Evolutionary conservation across 2,113 vertebrate genomes (phyloP).

Genomic region (Podarcis raffonei): DNA sequence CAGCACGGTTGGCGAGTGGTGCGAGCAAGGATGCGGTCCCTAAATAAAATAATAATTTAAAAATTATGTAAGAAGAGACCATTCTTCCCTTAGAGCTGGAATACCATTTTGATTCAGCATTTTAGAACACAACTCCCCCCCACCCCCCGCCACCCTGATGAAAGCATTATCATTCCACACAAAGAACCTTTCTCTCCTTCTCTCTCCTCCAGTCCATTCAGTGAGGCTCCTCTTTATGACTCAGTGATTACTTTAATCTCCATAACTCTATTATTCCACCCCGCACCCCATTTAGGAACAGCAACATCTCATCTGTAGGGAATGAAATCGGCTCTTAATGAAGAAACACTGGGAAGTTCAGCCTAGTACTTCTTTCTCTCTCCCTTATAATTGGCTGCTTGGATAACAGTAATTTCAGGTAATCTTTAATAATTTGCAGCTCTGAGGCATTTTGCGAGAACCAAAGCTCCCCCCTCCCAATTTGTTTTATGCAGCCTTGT

Average conservation of each 20-base stretch:
- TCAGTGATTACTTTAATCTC: constrained; percentile 12
- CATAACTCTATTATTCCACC: constrained; percentile 4
- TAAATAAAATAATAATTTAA: too few relatives aligned
- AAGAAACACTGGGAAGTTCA: constrained; percentile 45
- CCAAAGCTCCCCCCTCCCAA: constrained; percentile 14
- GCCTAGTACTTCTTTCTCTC: neutral
- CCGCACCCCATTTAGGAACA: neutral
- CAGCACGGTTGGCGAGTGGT: too few relatives aligned
- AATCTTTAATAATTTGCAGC: constrained; percentile 65
- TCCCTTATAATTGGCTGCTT: constrained; percentile 42
- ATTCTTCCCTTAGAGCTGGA: too few relatives aligned
- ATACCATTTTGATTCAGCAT: neutral
- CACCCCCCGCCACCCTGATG: neutral
- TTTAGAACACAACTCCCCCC: neutral
- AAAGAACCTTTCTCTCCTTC: neutral
- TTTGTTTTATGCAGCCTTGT: constrained; percentile 46
- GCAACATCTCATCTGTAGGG: constrained; percentile 5
- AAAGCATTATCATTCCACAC: neutral
- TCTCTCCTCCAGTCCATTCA: fast-evolving
- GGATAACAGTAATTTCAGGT: constrained; percentile 52
- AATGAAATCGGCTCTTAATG: constrained; percentile 45
- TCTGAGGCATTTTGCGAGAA: constrained; percentile 43
- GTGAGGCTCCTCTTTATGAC: neutral
- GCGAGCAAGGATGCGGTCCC: too few relatives aligned
- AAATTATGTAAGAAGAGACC: too few relatives aligned